A percentile compares a stretch with the other conserved stretches of the same genome.
Conservation (phyloP, 2,797 vertebrate species). For the Vultur gryphus region DNA sequence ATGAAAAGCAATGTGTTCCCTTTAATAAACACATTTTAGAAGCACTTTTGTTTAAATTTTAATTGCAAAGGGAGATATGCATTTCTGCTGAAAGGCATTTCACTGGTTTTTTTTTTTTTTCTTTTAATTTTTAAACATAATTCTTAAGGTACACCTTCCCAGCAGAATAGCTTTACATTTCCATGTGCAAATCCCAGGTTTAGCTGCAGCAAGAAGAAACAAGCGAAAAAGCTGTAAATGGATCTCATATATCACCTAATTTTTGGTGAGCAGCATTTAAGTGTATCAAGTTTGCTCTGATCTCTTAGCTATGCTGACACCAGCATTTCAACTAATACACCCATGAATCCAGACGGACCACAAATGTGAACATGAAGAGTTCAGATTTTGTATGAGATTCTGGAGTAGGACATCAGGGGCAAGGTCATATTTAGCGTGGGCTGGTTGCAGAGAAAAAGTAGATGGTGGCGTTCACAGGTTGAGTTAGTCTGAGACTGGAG, state of each 20-base stretch:
- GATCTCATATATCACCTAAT: background rate
- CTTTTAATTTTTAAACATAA: background rate
- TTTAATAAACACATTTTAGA: background rate
- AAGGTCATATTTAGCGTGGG: background rate
- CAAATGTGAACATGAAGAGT: background rate
- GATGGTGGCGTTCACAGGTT: fast-evolving
- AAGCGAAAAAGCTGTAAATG: background rate
- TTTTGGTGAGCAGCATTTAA: background rate
- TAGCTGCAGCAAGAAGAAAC: slow-evolving; percentile 11
- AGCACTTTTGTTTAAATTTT: background rate
- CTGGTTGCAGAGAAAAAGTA: background rate
- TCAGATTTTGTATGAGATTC: background rate
- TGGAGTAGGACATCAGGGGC: background rate
- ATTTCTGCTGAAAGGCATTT: background rate
- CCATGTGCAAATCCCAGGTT: background rate
- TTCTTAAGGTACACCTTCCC: background rate
- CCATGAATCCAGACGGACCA: background rate
- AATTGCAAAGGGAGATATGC: background rate
- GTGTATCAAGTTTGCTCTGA: background rate
- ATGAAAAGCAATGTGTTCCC: background rate
- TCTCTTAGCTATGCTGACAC: background rate
- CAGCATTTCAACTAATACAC: background rate
- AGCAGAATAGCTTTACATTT: background rate
- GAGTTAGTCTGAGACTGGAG: background rate
- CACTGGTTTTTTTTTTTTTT: background rate